These are phyloP conservation scores for Cyanoramphus novaezelandiae DNA, from an alignment of 2,113 vertebrate genomes.

Conservation along the genomic window DNA sequence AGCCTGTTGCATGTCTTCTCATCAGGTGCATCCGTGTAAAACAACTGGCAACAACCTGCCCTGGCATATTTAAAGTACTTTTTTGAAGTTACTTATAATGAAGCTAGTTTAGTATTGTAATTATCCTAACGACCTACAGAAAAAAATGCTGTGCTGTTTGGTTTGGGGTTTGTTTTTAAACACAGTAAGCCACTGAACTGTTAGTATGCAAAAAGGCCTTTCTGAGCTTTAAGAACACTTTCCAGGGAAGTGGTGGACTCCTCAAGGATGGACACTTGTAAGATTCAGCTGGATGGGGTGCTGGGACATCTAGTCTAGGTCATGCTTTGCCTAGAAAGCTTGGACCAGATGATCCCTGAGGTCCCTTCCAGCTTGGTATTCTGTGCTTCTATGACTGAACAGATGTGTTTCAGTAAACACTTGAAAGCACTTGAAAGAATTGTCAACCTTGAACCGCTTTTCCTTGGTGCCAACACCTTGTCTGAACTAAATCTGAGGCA, in stretches of 20 bases:
- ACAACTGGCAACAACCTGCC: neutral
- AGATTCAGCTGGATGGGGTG: neutral
- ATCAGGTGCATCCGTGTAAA: fast-evolving
- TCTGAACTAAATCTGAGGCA: fast-evolving
- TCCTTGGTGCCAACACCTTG: no score
- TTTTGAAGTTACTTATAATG: neutral
- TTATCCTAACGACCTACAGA: neutral
- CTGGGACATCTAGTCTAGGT: neutral
- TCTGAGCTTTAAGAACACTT: neutral
- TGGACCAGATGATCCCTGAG: neutral
- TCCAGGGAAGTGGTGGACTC: neutral
- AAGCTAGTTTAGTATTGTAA: neutral
- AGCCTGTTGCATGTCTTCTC: fast-evolving
- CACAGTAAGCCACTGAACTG: neutral
- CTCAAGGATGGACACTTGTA: neutral
- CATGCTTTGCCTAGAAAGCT: neutral
- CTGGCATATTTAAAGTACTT: neutral
- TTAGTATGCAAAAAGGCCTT: neutral
- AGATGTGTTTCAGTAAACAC: fast-evolving
- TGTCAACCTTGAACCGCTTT: fast-evolving
- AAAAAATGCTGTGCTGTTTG: neutral
- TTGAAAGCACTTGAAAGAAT: neutral
- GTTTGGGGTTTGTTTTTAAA: neutral
- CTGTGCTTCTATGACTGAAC: neutral
- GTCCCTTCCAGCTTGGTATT: neutral